Evolutionary conservation across 2,888 invertebrate genomes (phyloP).

Genomic region (Tetragnatha montana): DNA sequence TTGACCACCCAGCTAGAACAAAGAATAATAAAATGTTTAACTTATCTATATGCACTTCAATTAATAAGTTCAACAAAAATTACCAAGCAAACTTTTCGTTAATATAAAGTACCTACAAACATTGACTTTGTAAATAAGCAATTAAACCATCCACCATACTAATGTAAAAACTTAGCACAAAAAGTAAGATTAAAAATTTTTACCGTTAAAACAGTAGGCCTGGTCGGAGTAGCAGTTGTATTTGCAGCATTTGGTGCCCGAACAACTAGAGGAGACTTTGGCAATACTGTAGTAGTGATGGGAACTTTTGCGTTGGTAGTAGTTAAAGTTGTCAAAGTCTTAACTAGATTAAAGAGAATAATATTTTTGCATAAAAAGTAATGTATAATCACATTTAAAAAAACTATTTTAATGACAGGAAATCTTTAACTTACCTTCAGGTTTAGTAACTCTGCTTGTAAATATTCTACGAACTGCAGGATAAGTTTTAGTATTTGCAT

Average conservation of each 20-base stretch:
- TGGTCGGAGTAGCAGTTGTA: slow-evolving; percentile 79
- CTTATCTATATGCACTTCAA: background rate
- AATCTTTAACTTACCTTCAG: slow-evolving; percentile 62
- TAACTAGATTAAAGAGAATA: slow-evolving; percentile 11
- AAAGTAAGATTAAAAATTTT: background rate
- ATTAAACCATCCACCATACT: background rate
- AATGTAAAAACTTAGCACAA: background rate
- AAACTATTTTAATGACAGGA: no score
- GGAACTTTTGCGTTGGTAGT: slow-evolving; percentile 70
- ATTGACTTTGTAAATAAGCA: background rate
- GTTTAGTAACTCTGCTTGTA: slow-evolving; percentile 71
- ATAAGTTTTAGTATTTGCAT: slow-evolving; percentile 58
- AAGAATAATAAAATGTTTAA: background rate
- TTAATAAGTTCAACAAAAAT: background rate
- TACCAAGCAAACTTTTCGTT: background rate
- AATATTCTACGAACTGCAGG: slow-evolving; percentile 72
- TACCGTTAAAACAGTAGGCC: slow-evolving; percentile 67
- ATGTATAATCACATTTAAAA: no score
- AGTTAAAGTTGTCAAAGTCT: slow-evolving; percentile 59
- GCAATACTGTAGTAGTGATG: slow-evolving; percentile 72
- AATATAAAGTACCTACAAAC: background rate
- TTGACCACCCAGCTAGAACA: slow-evolving; percentile 66
- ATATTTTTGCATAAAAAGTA: background rate
- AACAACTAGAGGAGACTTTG: slow-evolving; percentile 70
- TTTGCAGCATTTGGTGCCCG: slow-evolving; percentile 78